phyloP scores from a whole-genome alignment of 1,140 invertebrate species.

The Philaenus spumarius region DNA sequence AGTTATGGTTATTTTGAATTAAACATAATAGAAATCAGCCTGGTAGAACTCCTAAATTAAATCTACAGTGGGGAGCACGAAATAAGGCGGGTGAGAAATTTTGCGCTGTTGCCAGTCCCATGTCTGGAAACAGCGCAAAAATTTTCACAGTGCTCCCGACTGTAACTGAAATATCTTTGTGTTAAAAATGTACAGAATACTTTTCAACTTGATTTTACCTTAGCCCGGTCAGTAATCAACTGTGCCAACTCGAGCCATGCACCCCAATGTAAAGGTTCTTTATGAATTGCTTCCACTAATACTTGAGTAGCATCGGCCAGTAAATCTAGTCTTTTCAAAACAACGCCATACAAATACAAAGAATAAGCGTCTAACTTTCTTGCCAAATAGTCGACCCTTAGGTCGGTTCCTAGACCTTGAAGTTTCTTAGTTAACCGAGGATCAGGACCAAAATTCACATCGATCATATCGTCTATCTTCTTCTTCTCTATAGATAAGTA shows the following conservation, averaged over 20 bases:
- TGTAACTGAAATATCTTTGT: too few relatives aligned
- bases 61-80: too few relatives aligned
- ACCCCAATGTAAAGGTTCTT: slow-evolving; percentile 82
- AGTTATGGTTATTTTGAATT: background rate
- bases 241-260: slow-evolving; percentile 89
- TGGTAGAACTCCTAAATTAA: too few relatives aligned
- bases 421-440: slow-evolving; percentile 50
- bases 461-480: slow-evolving; percentile 74
- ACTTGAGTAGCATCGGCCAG: slow-evolving; percentile 64
- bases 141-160: too few relatives aligned
- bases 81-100: too few relatives aligned
- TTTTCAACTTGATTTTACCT: slow-evolving; percentile 17
- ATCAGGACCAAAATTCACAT: slow-evolving; percentile 62
- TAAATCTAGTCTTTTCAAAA: slow-evolving; percentile 82
- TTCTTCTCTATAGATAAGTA: slow-evolving; percentile 88
- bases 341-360: slow-evolving; percentile 86
- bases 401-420: slow-evolving; percentile 47
- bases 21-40: slow-evolving; percentile 7
- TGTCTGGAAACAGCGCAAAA: too few relatives aligned
- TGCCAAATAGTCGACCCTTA: slow-evolving; percentile 50
- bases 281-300: slow-evolving; percentile 67
- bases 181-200: background rate
- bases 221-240: slow-evolving; percentile 67
- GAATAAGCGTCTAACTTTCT: slow-evolving; percentile 77
- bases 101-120: too few relatives aligned